Evolutionary conservation across 2,113 vertebrate species (phyloP), one percentile per base, ranked within the genome.

Genomic region (Mastomys natalensis): DNA sequence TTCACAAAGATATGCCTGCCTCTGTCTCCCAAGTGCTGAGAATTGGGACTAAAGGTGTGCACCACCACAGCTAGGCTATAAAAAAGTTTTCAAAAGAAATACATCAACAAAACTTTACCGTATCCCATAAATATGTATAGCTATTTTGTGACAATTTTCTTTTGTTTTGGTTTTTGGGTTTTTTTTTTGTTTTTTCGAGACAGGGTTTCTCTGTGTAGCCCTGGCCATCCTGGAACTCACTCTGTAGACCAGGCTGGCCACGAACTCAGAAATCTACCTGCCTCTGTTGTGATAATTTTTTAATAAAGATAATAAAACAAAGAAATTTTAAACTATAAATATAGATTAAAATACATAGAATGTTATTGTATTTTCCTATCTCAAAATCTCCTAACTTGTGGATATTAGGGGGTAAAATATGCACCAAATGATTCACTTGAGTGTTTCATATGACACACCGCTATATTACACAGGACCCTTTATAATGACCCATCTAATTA

Each of bases 401-500:
- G 73, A 85, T 6, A n/a, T 21, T 5, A 45, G 66, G 11, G 60
- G 88, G 87, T 70, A 93, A 96, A 64, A 58, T 92, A 29, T 74
- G 48, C 12, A 87, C 40, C 68, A 84, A 17, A 55, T 66, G 16
- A 80, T 24, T 60, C 22, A 73, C 62, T 77, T 93, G 78, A 85
- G 80, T 43, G 15, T 53, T 87, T 51, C 60, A 40, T 90, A 64
- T 94, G 64, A 87, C 62, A 43, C 5, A 73, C 26, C 31, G n/a
- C 13, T 70, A 92, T 16, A 82, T 94, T 89, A 96, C 89, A 89
- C 17, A 53, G 85, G 60, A 93, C 62, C 76, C 64, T 97, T 91
- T 92, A 60, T 62, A 95, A 55, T 64, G 81, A 94, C 95, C 73
- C 84, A 87, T 95, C 95, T 96, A 95, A 94, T 93, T 95, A 96